A percentile compares a stretch with the other conserved stretches of the same genome.
Conservation (phyloP, 1,140 invertebrate species). For the Pentalonia nigronervosa region DNA sequence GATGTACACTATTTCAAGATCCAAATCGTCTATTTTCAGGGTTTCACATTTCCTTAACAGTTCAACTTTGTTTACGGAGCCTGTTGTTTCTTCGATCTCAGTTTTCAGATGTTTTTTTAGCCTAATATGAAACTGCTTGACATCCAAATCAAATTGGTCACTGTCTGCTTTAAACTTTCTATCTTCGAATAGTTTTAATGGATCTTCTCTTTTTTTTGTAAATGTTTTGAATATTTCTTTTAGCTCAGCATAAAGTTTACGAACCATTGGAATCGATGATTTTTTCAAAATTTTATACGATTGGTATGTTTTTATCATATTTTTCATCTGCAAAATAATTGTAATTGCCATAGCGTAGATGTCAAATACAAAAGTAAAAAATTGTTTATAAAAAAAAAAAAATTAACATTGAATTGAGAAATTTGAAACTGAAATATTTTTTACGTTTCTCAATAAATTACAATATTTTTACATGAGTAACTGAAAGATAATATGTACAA, state of each 20-base stretch:
- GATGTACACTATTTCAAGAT: not conserved
- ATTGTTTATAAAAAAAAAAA: not conserved
- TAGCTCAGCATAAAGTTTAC: not conserved
- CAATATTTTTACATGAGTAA: not conserved
- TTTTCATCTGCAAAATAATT: constrained; percentile 28
- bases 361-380: not conserved
- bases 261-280: not conserved
- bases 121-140: not conserved
- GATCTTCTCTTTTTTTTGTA: not conserved
- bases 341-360: not conserved
- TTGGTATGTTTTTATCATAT: constrained; percentile 1
- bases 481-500: not conserved
- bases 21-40: not conserved
- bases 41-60: not conserved
- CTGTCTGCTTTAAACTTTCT: not conserved
- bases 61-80: not conserved
- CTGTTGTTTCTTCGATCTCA: not conserved
- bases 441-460: too few species aligned
- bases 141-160: not conserved
- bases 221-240: not conserved
- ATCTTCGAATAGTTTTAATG: not conserved
- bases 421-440: not conserved
- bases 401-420: not conserved
- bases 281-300: not conserved
- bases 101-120: not conserved